Evolutionary conservation across 2,797 vertebrate species (phyloP), one percentile per base, ranked within the genome.

Genomic region (Neosalanx taihuensis): DNA sequence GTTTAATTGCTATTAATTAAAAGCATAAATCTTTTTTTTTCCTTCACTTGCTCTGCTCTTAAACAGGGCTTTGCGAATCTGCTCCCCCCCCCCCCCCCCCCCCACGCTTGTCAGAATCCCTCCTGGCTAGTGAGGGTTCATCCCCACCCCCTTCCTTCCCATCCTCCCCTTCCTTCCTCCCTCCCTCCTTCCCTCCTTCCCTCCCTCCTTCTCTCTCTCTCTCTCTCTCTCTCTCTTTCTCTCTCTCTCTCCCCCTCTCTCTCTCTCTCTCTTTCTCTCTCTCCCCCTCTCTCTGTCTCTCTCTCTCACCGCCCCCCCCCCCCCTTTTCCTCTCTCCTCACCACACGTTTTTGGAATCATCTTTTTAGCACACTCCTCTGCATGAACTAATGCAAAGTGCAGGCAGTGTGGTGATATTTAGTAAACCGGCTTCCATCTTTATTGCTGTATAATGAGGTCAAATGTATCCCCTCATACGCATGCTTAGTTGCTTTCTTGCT

Each of bases 1-100:
- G 94, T 99, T 98, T 99, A 99, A 99, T 99, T 99, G 97, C 96
- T 94, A 97, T 98, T 98, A 98, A 99, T 99, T 99, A 99, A 98
- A 98, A 99, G 96, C 96, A 98, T 98, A 97, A 98, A 98, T 98
- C 96, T 96, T 98, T 98, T 94, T 95, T 98, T 97, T 95, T 98
- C 96, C 94, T 96, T 96, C 92, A 91, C 92, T 96, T 92, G 93
- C 95, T 95, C 92, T 94, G 93, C 95, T 98, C 94, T 98, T 97
- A 98, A 96, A 98, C 95, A 95, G 92, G 93, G 95, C 93, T 95
- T 94, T 92, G 93, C 93, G 89, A 92, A 90, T 92, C 92, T 94
- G 89, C 89, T 92, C 92, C 91, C 23, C 23, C 23, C 23, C 23
- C 23, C 23, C 23, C 23, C 23, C 23, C 23, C 23, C 23, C 23